Conservation (phyloP, 2,113 vertebrate species). For the Chaetodon auriga region DNA sequence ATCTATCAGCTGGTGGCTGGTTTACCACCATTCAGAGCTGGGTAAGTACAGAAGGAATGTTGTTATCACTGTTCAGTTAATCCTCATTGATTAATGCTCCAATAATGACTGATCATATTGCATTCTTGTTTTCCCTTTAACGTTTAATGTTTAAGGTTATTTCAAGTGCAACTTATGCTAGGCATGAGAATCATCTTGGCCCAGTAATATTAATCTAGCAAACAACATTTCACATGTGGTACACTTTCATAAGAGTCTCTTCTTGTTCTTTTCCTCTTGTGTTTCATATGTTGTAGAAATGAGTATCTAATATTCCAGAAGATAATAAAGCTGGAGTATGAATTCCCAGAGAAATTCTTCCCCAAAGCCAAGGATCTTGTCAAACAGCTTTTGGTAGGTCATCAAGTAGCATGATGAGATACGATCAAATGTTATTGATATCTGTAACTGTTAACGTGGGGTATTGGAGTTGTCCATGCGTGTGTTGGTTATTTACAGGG, state of each 20-base stretch:
- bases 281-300: constrained; percentile 86
- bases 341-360: constrained; percentile 99
- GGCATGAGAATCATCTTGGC: neutral
- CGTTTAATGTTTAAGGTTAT: neutral
- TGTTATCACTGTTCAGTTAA: neutral
- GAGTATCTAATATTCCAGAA: constrained; percentile 99
- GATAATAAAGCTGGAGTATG: constrained; percentile 99
- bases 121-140: neutral
- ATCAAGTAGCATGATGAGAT: neutral
- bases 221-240: constrained; percentile 13
- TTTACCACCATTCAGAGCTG: constrained; percentile 97
- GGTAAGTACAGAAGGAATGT: constrained; percentile 85
- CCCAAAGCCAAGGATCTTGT: constrained; percentile 99
- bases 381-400: constrained; percentile 93
- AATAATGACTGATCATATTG: neutral
- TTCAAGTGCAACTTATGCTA: neutral
- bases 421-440: neutral
- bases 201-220: neutral
- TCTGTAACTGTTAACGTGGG: neutral
- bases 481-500: neutral
- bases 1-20: constrained; percentile 99
- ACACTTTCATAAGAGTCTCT: neutral
- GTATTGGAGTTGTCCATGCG: neutral
- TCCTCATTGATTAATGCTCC: neutral
- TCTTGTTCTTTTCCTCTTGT: neutral